A percentile compares a stretch with the other conserved stretches of the same genome.
phyloP scores from a whole-genome alignment of 2,113 vertebrate species.

The Boulengeromyrus knoepffleri region DNA sequence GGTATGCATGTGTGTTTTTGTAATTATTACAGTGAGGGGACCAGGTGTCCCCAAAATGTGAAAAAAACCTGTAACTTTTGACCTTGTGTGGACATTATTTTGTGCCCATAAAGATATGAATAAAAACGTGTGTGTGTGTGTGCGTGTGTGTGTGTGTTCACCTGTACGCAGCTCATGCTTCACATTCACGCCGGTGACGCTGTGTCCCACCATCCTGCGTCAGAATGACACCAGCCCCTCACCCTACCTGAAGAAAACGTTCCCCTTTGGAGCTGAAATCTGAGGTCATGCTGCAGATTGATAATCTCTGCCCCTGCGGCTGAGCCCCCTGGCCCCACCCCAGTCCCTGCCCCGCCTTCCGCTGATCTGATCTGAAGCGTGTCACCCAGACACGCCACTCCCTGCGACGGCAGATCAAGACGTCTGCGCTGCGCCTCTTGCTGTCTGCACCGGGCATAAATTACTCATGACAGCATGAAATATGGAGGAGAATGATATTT shows the following conservation, averaged over 20 bases:
- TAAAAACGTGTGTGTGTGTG: not conserved
- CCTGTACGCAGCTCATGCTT: not conserved
- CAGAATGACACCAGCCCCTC: not conserved
- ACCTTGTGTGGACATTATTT: too few species aligned
- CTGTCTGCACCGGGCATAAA: not conserved
- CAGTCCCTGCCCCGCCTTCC: not conserved
- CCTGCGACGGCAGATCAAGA: slow-evolving; percentile 5
- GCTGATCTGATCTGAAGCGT: not conserved
- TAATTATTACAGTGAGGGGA: not conserved
- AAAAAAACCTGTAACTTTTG: too few species aligned
- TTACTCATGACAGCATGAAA: slow-evolving; percentile 9
- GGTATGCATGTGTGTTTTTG: not conserved
- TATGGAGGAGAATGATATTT: slow-evolving; percentile 13
- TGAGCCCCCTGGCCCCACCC: not conserved
- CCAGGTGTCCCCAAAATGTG: too few species aligned
- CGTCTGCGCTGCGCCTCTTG: not conserved
- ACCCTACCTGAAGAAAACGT: not conserved
- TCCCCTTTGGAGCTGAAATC: not conserved
- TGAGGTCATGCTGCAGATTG: not conserved
- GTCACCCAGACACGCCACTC: not conserved
- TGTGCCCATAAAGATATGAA: too few species aligned
- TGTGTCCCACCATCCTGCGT: not conserved
- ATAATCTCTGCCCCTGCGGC: not conserved
- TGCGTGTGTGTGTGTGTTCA: not conserved
- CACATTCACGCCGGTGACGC: not conserved